Percentiles rank a stretch among this genome's conserved stretches.
Conservation (phyloP, 1,140 invertebrate genomes). For the Paralvinella palmiformis region DNA sequence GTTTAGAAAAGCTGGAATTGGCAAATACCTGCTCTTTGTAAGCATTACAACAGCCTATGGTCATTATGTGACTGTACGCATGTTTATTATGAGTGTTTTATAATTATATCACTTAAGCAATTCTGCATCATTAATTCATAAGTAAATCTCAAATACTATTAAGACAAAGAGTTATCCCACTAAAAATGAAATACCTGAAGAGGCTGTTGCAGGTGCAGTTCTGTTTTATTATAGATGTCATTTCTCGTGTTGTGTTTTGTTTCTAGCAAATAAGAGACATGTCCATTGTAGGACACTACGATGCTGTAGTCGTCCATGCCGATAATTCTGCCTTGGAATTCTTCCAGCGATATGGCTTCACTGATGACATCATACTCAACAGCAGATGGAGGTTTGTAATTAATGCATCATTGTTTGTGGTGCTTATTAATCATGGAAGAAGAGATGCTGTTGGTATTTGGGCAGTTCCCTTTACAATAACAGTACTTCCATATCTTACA, state of each 20-base stretch:
- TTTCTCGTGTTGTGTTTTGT: neutral
- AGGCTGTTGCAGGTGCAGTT: neutral
- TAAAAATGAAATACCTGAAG: neutral
- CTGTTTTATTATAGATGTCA: neutral
- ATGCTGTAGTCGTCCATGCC: conserved; percentile 49
- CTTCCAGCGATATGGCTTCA: conserved; percentile 49
- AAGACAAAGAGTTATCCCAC: neutral
- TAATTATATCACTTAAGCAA: neutral
- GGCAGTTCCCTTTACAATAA: neutral
- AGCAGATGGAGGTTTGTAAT: conserved; percentile 44
- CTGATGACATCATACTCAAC: conserved; percentile 49
- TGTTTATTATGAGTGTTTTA: neutral
- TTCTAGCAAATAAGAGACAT: conserved; percentile 47
- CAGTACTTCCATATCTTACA: neutral
- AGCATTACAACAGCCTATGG: too few species aligned
- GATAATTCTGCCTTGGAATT: conserved; percentile 47
- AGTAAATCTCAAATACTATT: neutral
- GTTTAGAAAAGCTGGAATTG: conserved; percentile 45
- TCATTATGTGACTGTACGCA: neutral
- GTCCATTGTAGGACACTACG: conserved; percentile 46
- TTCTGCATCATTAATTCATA: neutral
- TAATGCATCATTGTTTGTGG: neutral
- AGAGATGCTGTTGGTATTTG: neutral
- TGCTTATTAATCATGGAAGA: too few species aligned
- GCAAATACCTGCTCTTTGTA: conserved; percentile 48